Percentiles rank a stretch among this genome's conserved stretches.
phyloP scores from a whole-genome alignment of 2,797 vertebrate species.

The Brachyrhaphis roseni region DNA sequence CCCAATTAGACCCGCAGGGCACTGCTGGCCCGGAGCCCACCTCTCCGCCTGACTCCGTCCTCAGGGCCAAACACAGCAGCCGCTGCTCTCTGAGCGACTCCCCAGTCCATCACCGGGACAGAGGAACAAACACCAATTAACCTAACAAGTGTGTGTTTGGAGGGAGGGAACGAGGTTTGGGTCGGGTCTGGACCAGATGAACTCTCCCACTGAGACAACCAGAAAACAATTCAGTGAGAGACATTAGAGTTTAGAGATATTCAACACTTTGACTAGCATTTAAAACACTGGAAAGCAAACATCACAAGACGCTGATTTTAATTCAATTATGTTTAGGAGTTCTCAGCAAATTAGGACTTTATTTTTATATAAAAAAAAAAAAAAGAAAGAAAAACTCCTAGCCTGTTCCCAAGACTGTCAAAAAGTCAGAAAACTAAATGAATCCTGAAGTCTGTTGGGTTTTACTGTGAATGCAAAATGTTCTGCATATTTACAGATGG shows the following conservation, averaged over 20 bases:
- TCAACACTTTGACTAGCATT: neutral
- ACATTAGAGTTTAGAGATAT: conserved; percentile 3
- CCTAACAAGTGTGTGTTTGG: conserved; percentile 11
- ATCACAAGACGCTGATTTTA: too few relatives aligned
- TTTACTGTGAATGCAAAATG: too few relatives aligned
- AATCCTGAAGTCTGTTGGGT: too few relatives aligned
- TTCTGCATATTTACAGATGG: too few relatives aligned
- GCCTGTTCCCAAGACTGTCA: too few relatives aligned
- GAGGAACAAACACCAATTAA: conserved; percentile 18
- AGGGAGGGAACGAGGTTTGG: neutral
- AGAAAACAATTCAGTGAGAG: conserved; percentile 4
- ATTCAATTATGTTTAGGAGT: too few relatives aligned
- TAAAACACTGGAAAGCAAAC: neutral
- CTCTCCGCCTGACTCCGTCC: neutral
- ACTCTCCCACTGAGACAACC: neutral
- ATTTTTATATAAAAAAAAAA: too few relatives aligned
- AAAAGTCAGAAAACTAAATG: too few relatives aligned
- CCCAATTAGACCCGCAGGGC: neutral
- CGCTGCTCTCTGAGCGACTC: neutral
- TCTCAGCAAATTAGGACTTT: too few relatives aligned
- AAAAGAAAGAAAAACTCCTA: too few relatives aligned
- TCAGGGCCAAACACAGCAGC: neutral
- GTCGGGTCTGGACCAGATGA: neutral
- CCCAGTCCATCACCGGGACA: conserved; percentile 15
- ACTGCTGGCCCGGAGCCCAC: neutral